These are phyloP conservation scores for Hydrozoanthus gracilis DNA, from an alignment of 92 coral and sea anemone genomes.

Conservation along the genomic window DNA sequence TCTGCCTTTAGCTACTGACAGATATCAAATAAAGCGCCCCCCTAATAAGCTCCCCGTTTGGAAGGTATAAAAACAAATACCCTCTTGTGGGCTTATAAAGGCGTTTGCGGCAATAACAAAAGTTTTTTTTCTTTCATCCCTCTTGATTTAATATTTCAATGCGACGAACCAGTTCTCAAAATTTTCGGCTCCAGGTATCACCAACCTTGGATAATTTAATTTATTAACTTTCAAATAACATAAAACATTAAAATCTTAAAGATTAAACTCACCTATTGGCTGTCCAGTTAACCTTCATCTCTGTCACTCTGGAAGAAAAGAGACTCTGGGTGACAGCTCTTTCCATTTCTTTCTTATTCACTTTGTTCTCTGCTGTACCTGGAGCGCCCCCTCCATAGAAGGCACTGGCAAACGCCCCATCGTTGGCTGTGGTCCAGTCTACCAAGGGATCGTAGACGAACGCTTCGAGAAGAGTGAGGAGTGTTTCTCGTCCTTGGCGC, in stretches of 20 bases:
- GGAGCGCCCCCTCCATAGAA: slow-evolving; percentile 98
- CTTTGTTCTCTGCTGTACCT: slow-evolving; percentile 84
- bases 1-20: too few species aligned
- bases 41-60: too few species aligned
- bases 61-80: too few species aligned
- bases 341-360: slow-evolving; percentile 97
- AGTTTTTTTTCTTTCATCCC: too few species aligned
- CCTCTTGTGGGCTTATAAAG: too few species aligned
- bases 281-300: slow-evolving; percentile 98
- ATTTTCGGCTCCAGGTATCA: too few species aligned
- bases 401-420: slow-evolving; percentile 96
- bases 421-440: slow-evolving; percentile 98
- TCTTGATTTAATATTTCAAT: too few species aligned
- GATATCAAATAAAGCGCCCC: too few species aligned
- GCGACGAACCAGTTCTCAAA: too few species aligned
- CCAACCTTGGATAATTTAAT: too few species aligned
- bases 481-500: slow-evolving; percentile 94
- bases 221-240: too few species aligned
- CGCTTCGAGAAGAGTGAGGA: slow-evolving; percentile 92
- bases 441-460: slow-evolving; percentile 98
- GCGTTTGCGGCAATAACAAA: too few species aligned
- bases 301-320: slow-evolving; percentile 97
- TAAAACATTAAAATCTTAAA: background rate
- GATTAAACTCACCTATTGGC: slow-evolving; percentile 73
- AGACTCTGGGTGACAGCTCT: slow-evolving; percentile 96